phyloP scores from a whole-genome alignment of 1,140 invertebrate genomes.

The Drosophila nannoptera region DNA sequence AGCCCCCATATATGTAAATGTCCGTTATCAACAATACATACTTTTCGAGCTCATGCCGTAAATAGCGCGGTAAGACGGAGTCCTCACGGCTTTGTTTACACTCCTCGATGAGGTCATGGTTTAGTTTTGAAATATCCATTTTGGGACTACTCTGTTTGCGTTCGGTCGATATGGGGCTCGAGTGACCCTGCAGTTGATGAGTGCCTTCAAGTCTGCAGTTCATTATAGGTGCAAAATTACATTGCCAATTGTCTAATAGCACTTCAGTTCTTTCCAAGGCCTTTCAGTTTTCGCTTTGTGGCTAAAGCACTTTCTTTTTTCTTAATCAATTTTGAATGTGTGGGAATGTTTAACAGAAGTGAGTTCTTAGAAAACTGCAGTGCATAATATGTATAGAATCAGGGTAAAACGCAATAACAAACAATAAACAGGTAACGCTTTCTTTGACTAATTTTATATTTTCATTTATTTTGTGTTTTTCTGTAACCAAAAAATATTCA shows the following conservation, averaged over 20 bases:
- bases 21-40: constrained; percentile 37
- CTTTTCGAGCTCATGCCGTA: constrained; percentile 76
- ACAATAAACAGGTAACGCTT: constrained; percentile 44
- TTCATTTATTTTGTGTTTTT: constrained; percentile 50
- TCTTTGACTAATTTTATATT: constrained; percentile 49
- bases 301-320: constrained; percentile 63
- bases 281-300: constrained; percentile 31
- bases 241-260: constrained; percentile 51
- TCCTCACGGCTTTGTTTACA: constrained; percentile 68
- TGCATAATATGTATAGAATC: constrained; percentile 42
- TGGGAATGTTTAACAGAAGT: constrained; percentile 28
- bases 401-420: constrained; percentile 42
- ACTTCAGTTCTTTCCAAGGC: constrained; percentile 43
- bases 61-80: constrained; percentile 62
- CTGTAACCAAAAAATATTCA: constrained; percentile 38
- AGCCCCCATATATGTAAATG: background rate
- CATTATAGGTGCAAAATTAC: constrained; percentile 65
- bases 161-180: constrained; percentile 63
- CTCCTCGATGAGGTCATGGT: constrained; percentile 71
- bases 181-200: constrained; percentile 47
- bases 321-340: constrained; percentile 57
- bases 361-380: constrained; percentile 27
- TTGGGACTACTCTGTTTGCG: constrained; percentile 61
- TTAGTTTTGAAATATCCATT: constrained; percentile 68
- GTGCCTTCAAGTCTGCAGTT: constrained; percentile 63